Evolutionary conservation across 1,140 invertebrate species (phyloP).

Genomic region (Chironomus striatipennis): DNA sequence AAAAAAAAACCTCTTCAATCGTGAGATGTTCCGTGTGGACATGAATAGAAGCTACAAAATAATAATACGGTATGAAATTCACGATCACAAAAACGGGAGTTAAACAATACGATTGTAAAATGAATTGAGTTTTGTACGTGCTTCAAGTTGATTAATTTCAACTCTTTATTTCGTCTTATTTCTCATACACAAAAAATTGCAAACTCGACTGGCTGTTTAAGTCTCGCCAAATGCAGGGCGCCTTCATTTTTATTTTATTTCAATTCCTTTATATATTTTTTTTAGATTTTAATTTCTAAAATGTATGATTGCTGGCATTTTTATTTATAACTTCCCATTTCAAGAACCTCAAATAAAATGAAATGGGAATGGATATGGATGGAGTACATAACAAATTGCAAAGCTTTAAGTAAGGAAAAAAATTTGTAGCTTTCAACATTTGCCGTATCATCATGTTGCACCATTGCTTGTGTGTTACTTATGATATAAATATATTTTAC

Average conservation of each 20-base stretch:
- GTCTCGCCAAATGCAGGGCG: too few relatives aligned
- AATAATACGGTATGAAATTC: not conserved
- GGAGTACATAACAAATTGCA: too few relatives aligned
- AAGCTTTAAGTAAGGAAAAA: too few relatives aligned
- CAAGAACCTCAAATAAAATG: not conserved
- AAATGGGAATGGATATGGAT: too few relatives aligned
- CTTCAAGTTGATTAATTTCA: constrained; percentile 4
- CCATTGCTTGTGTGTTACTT: not conserved
- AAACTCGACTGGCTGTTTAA: too few relatives aligned
- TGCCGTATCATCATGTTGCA: not conserved
- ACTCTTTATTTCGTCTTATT: too few relatives aligned
- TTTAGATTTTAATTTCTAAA: too few relatives aligned
- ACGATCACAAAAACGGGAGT: constrained; percentile 4
- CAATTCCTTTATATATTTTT: too few relatives aligned
- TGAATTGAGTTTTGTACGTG: not conserved
- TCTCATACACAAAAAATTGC: too few relatives aligned
- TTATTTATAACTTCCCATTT: constrained; percentile 9
- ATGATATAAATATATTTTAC: too few relatives aligned
- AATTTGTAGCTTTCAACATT: not conserved
- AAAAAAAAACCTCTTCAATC: not conserved
- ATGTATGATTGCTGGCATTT: not conserved
- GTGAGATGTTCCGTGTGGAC: not conserved
- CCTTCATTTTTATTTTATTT: too few relatives aligned
- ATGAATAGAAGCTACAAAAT: not conserved
- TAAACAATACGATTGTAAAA: constrained; percentile 1